Evolutionary conservation across 2,797 vertebrate genomes (phyloP).

Genomic region (Momotus momota): DNA sequence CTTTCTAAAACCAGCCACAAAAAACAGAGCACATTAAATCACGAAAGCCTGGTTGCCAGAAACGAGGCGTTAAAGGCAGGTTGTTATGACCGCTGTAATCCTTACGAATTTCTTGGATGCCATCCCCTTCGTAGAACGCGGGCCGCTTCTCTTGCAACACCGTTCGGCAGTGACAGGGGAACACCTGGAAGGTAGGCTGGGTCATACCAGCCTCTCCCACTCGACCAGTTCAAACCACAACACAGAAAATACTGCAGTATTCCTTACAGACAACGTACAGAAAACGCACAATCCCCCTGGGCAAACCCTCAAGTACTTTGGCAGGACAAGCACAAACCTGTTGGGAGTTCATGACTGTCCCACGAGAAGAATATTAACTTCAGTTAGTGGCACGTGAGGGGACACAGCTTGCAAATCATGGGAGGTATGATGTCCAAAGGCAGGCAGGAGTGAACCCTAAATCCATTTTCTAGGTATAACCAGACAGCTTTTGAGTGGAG

Average conservation of each 20-base stretch:
- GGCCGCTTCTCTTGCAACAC: not conserved
- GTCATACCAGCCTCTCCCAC: not conserved
- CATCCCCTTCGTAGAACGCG: not conserved
- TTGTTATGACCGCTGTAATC: not conserved
- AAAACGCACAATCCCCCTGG: fast-evolving
- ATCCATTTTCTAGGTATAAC: not conserved
- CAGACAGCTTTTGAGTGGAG: not conserved
- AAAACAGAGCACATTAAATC: not conserved
- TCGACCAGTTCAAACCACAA: not conserved
- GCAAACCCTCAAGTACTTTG: not conserved
- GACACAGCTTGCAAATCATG: not conserved
- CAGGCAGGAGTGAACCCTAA: not conserved
- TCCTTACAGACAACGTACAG: fast-evolving
- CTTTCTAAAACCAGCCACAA: not conserved
- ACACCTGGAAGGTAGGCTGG: not conserved
- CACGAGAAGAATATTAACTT: not conserved
- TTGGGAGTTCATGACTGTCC: not conserved
- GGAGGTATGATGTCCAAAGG: not conserved
- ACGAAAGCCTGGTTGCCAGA: not conserved
- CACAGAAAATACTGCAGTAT: too few relatives aligned
- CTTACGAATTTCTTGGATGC: not conserved
- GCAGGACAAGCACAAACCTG: not conserved
- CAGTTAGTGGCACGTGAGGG: not conserved
- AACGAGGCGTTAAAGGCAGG: not conserved
- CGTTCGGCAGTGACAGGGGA: fast-evolving